A percentile compares a stretch with the other conserved stretches of the same genome.
These are phyloP conservation scores for Bufotes viridis DNA, from an alignment of 2,797 vertebrate species.

Conservation along the genomic window DNA sequence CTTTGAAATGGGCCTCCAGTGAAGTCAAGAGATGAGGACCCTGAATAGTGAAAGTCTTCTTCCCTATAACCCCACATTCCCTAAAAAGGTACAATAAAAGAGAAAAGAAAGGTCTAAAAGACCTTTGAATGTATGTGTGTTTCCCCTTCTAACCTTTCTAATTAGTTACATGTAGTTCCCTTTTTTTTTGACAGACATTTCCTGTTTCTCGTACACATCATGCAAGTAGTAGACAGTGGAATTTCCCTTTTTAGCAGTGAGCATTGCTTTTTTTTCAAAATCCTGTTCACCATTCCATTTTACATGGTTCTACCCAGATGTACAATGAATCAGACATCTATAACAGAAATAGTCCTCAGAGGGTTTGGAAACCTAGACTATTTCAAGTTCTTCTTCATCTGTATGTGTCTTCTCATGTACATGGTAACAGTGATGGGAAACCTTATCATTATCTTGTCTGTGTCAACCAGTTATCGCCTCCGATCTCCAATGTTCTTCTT, in stretches of 20 bases:
- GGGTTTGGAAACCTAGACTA: conserved; percentile 34
- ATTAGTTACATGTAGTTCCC: background rate
- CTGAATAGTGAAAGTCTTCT: no score
- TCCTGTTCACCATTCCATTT: background rate
- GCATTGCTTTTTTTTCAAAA: background rate
- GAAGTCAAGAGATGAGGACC: no score
- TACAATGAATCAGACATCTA: background rate
- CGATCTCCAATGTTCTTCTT: conserved; percentile 46
- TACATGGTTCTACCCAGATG: background rate
- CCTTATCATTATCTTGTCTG: conserved; percentile 30
- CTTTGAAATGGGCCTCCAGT: no score
- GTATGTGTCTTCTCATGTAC: conserved; percentile 13
- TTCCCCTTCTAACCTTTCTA: background rate
- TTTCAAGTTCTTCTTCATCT: conserved; percentile 1
- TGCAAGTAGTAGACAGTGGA: background rate
- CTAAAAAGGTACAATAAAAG: no score
- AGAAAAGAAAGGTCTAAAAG: no score
- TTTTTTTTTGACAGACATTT: background rate
- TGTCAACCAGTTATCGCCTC: conserved; percentile 2
- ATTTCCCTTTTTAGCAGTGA: background rate
- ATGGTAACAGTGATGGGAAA: conserved; percentile 22
- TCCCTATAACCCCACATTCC: no score
- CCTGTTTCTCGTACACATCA: background rate
- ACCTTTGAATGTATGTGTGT: background rate
- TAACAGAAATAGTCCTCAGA: conserved; percentile 15